Evolutionary conservation across 2,113 vertebrate species (phyloP).

Genomic region (Chaetodon auriga): DNA sequence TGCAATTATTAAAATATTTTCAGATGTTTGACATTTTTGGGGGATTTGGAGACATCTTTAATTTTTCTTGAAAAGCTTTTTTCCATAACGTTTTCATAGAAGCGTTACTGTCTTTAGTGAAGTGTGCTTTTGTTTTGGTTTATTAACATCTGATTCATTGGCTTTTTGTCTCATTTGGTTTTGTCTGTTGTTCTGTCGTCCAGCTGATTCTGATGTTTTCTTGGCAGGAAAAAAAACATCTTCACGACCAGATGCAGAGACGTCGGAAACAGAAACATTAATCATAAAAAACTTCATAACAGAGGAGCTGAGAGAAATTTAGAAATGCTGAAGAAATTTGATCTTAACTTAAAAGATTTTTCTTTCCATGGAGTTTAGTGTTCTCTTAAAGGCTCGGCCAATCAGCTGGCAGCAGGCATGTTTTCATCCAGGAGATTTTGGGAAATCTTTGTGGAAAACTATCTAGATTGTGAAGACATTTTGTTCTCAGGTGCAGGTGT

Average conservation of each 20-base stretch:
- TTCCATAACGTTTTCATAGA: too few relatives aligned
- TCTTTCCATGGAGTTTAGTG: not conserved
- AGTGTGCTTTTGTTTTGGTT: not conserved
- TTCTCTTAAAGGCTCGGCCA: not conserved
- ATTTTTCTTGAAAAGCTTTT: too few relatives aligned
- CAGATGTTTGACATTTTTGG: not conserved
- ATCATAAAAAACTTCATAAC: not conserved
- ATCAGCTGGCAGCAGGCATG: not conserved
- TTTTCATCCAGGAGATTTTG: not conserved
- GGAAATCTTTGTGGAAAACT: not conserved
- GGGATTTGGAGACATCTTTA: too few relatives aligned
- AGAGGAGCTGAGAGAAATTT: not conserved
- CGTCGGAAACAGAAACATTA: too few relatives aligned
- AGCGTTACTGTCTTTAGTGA: too few relatives aligned
- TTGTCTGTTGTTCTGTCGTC: too few relatives aligned
- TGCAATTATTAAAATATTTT: not conserved
- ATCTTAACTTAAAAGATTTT: too few relatives aligned
- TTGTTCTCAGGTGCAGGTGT: not conserved
- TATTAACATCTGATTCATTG: not conserved
- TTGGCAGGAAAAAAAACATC: too few relatives aligned
- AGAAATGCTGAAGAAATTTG: too few relatives aligned
- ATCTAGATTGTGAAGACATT: not conserved
- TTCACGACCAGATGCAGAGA: too few relatives aligned
- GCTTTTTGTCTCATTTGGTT: too few relatives aligned
- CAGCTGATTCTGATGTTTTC: too few relatives aligned